These are phyloP conservation scores for Halocynthia aurantium DNA, from an alignment of 23 tunicate genomes.

Conservation along the genomic window DNA sequence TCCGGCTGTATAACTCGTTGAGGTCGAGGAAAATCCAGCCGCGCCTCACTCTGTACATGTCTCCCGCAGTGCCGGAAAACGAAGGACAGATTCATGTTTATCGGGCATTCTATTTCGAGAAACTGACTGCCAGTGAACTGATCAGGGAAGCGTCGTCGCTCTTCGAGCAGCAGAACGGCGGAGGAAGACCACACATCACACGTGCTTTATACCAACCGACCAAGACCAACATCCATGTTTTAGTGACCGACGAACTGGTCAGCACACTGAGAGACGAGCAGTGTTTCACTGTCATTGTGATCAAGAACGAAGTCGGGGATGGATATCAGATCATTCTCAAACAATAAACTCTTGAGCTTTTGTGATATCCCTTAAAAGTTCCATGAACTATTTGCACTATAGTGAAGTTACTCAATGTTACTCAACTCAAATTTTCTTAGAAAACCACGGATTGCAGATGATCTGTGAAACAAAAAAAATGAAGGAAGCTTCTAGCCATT, in stretches of 20 bases:
- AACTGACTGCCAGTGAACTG: constrained; percentile 49
- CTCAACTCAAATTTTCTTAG: too few species aligned
- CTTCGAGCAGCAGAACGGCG: constrained; percentile 27
- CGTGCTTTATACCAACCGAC: constrained; percentile 78
- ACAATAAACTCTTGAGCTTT: constrained; percentile 3
- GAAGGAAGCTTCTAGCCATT: too few species aligned
- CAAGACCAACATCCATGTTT: constrained; percentile 67
- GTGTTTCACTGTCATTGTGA: constrained; percentile 50
- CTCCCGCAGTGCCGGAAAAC: constrained; percentile 30
- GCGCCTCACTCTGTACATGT: constrained; percentile 62
- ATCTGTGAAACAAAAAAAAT: too few species aligned
- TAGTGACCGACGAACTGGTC: constrained; percentile 94
- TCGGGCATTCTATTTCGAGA: constrained; percentile 59
- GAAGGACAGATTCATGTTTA: constrained; percentile 35
- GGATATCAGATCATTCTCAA: constrained; percentile 70
- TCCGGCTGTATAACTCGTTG: constrained; percentile 76
- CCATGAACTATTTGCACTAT: too few species aligned
- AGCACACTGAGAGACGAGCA: constrained; percentile 78
- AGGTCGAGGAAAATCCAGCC: constrained; percentile 61
- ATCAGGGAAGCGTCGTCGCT: constrained; percentile 43
- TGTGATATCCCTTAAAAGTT: background rate
- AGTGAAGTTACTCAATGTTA: too few species aligned
- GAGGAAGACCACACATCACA: constrained; percentile 21
- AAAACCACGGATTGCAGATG: too few species aligned
- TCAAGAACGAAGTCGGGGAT: constrained; percentile 51